Evolutionary conservation across 1,140 invertebrate species (phyloP).

Genomic region (Drosophila ogumai): DNA sequence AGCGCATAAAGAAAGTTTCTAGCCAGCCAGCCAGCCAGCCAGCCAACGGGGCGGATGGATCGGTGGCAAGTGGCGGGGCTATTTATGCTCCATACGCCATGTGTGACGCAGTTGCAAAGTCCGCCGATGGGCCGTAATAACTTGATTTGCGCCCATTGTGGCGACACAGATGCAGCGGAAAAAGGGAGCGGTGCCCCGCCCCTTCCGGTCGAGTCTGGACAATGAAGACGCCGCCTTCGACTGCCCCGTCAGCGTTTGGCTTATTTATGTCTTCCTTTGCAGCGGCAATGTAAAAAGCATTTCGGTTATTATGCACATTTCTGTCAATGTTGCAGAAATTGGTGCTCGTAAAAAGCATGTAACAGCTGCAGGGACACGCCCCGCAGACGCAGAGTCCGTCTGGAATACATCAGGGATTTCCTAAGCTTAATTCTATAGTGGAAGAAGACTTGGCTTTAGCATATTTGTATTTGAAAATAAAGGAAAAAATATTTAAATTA

Average conservation of each 20-base stretch:
- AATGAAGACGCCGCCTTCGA: constrained; percentile 52
- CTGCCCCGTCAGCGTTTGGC: constrained; percentile 70
- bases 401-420: neutral
- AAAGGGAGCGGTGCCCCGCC: constrained; percentile 43
- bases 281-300: constrained; percentile 61
- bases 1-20: constrained; percentile 83
- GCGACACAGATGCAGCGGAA: constrained; percentile 74
- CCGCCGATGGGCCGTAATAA: constrained; percentile 68
- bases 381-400: neutral
- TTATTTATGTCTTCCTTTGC: constrained; percentile 82
- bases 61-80: constrained; percentile 69
- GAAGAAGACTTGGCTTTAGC: no score
- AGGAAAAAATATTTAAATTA: neutral
- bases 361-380: constrained; percentile 64
- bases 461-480: neutral
- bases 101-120: constrained; percentile 62
- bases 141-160: constrained; percentile 78
- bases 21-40: constrained; percentile 21
- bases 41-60: constrained; percentile 42
- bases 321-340: constrained; percentile 77
- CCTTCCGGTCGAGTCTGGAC: constrained; percentile 29
- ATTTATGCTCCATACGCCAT: constrained; percentile 73
- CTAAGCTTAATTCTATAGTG: no score
- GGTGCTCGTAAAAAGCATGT: constrained; percentile 70
- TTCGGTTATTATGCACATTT: constrained; percentile 70